These are phyloP conservation scores for Centropus bengalensis DNA, from an alignment of 2,113 vertebrate species.

Conservation along the genomic window DNA sequence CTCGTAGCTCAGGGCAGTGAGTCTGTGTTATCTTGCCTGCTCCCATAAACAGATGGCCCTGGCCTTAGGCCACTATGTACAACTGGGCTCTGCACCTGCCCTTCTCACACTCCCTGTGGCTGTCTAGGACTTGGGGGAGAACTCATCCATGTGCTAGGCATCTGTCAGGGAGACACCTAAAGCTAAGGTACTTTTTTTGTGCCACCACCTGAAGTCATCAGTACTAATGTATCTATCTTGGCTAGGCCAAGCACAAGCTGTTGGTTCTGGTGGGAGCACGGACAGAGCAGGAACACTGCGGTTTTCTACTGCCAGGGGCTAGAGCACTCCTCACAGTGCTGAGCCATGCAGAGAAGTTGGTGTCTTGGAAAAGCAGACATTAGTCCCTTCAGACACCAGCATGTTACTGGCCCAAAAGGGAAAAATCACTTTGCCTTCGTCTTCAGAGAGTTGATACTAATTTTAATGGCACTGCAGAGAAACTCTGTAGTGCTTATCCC, in stretches of 20 bases:
- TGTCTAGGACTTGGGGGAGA: neutral
- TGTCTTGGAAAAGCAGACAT: neutral
- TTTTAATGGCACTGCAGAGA: neutral
- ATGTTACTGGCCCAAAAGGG: neutral
- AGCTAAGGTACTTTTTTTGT: neutral
- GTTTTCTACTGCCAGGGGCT: neutral
- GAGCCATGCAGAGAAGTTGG: neutral
- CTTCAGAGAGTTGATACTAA: neutral
- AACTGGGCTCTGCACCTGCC: neutral
- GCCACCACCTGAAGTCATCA: neutral
- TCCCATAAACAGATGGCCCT: conserved; percentile 21
- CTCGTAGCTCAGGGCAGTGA: conserved; percentile 20
- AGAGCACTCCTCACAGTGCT: neutral
- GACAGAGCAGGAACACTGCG: neutral
- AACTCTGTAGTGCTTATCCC: neutral
- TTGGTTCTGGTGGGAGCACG: neutral
- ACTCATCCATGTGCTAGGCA: neutral
- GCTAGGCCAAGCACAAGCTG: neutral
- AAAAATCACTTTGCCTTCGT: neutral
- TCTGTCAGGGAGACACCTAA: neutral
- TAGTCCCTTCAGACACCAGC: neutral
- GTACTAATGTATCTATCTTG: neutral
- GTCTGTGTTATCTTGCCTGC: neutral
- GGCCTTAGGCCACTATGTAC: neutral
- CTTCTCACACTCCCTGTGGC: rapidly evolving